Percentiles rank a stretch among this genome's conserved stretches.
These are phyloP conservation scores for Oncopodura yosiiana DNA, from an alignment of 1,140 invertebrate species.

Conservation along the genomic window DNA sequence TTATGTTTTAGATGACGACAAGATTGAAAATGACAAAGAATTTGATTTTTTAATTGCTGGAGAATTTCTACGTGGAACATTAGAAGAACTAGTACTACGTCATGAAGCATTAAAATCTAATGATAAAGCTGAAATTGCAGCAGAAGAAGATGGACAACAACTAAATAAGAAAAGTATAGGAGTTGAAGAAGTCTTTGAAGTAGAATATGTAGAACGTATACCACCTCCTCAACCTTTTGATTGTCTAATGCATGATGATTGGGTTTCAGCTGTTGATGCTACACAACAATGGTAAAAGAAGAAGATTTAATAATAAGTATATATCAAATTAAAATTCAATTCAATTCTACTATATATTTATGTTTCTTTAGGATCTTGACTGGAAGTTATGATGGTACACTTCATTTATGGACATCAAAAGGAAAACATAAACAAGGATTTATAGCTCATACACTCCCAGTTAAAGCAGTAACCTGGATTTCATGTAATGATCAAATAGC, in stretches of 20 bases:
- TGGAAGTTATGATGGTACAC: slow-evolving; percentile 89
- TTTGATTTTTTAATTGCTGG: slow-evolving; percentile 82
- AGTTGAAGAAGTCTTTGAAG: slow-evolving; percentile 62
- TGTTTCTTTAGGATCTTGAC: slow-evolving; percentile 61
- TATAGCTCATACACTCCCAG: slow-evolving; percentile 70
- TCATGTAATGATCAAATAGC: slow-evolving; percentile 51
- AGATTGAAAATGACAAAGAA: slow-evolving; percentile 47
- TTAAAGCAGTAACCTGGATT: slow-evolving; percentile 82
- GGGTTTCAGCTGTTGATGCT: slow-evolving; percentile 76
- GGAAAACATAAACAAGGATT: slow-evolving; percentile 73
- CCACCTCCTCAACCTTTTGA: slow-evolving; percentile 82
- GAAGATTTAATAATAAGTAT: background rate
- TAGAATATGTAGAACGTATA: slow-evolving; percentile 81
- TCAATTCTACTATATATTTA: slow-evolving; percentile 5
- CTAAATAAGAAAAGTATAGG: slow-evolving; percentile 5
- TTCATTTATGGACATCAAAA: slow-evolving; percentile 78
- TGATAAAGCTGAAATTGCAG: slow-evolving; percentile 3
- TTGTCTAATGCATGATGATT: slow-evolving; percentile 87
- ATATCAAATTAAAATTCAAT: slow-evolving; percentile 9
- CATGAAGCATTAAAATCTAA: slow-evolving; percentile 28
- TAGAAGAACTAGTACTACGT: slow-evolving; percentile 48
- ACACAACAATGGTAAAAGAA: slow-evolving; percentile 56
- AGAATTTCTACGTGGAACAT: slow-evolving; percentile 60
- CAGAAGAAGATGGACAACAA: background rate
- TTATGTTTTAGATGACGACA: slow-evolving; percentile 29